Evolutionary conservation across 2,797 vertebrate species (phyloP).

Genomic region (Takifugu ocellatus): DNA sequence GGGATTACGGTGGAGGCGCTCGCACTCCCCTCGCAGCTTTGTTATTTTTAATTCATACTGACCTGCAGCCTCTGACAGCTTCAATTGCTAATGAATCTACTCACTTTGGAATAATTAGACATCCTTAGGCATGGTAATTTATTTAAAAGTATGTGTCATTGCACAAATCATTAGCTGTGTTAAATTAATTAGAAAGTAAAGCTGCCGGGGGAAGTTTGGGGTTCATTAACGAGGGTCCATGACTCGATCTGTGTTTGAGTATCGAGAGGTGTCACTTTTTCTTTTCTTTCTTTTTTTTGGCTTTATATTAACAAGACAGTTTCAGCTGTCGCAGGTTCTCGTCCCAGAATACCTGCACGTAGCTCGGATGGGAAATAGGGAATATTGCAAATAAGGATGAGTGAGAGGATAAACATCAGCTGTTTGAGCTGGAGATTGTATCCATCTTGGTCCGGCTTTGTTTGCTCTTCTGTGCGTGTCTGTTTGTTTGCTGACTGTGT

Average conservation of each 20-base stretch:
- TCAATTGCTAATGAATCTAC: slow-evolving; percentile 87
- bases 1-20: slow-evolving; percentile 81
- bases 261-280: slow-evolving; percentile 62
- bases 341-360: slow-evolving; percentile 6
- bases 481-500: slow-evolving; percentile 64
- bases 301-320: background rate
- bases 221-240: slow-evolving; percentile 75
- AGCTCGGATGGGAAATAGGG: slow-evolving; percentile 32
- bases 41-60: slow-evolving; percentile 84
- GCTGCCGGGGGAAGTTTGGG: slow-evolving; percentile 80
- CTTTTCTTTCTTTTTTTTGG: slow-evolving; percentile 17
- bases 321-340: background rate
- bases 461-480: slow-evolving; percentile 55
- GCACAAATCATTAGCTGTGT: slow-evolving; percentile 83
- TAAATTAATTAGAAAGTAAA: slow-evolving; percentile 89
- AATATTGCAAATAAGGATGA: slow-evolving; percentile 55
- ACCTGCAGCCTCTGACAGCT: slow-evolving; percentile 78
- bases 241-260: slow-evolving; percentile 79
- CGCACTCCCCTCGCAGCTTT: slow-evolving; percentile 76
- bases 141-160: slow-evolving; percentile 84
- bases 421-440: slow-evolving; percentile 63
- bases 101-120: slow-evolving; percentile 87
- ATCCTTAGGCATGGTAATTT: slow-evolving; percentile 87
- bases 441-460: slow-evolving; percentile 51
- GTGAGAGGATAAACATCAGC: slow-evolving; percentile 55